Evolutionary conservation across 2,113 vertebrate species (phyloP).

Genomic region (Cynoglossus semilaevis): DNA sequence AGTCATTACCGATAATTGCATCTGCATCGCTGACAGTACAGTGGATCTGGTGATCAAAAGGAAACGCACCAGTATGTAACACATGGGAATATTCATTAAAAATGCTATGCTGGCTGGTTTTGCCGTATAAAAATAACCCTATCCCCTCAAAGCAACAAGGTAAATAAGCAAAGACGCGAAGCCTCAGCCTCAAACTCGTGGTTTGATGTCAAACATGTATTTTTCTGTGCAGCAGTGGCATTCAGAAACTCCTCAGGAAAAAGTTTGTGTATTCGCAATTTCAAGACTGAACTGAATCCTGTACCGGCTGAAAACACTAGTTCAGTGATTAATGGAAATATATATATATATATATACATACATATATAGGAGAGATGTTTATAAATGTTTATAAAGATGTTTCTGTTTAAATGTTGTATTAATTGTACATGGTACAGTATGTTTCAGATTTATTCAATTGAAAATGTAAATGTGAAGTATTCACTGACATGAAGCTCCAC

Average conservation of each 20-base stretch:
- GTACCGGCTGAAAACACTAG: too few relatives aligned
- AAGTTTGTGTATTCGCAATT: background rate
- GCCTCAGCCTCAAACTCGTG: background rate
- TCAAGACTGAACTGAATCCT: too few relatives aligned
- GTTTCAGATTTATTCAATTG: too few relatives aligned
- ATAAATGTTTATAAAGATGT: too few relatives aligned
- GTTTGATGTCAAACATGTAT: background rate
- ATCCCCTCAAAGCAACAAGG: constrained; percentile 18
- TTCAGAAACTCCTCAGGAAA: background rate
- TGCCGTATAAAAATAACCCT: constrained; percentile 27
- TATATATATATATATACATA: too few relatives aligned
- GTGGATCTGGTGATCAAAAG: constrained; percentile 39
- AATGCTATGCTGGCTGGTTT: constrained; percentile 19
- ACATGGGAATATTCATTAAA: constrained; percentile 45
- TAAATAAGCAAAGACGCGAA: constrained; percentile 1
- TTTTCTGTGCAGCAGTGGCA: background rate
- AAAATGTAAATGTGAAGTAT: too few relatives aligned
- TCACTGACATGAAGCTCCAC: too few relatives aligned
- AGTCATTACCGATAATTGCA: constrained; percentile 24
- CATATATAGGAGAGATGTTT: too few relatives aligned
- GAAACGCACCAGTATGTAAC: constrained; percentile 7
- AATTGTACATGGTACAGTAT: too few relatives aligned
- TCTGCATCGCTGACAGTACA: constrained; percentile 14
- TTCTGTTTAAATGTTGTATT: too few relatives aligned
- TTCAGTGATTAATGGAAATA: too few relatives aligned